Percentiles rank a stretch among this genome's conserved stretches.
phyloP scores from a whole-genome alignment of 2,797 vertebrate genomes.

The Triplophysa yarkandensis region DNA sequence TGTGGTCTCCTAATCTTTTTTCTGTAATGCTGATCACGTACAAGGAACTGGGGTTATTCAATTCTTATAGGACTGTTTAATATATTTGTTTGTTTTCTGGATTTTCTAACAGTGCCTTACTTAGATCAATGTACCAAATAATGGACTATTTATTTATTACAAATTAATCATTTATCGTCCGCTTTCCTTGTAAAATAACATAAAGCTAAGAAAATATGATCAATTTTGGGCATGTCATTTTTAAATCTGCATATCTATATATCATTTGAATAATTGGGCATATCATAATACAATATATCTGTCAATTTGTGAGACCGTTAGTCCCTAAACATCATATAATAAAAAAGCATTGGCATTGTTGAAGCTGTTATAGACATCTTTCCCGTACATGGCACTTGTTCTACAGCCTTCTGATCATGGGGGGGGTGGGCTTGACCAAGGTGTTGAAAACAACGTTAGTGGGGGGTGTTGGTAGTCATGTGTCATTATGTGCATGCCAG shows the following conservation, averaged over 20 bases:
- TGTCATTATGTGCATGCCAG: slow-evolving; percentile 78
- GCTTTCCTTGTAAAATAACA: background rate
- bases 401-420: slow-evolving; percentile 63
- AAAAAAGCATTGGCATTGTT: background rate
- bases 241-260: background rate
- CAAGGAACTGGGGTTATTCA: slow-evolving; percentile 15
- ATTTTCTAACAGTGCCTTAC: slow-evolving; percentile 52
- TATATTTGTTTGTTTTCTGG: slow-evolving; percentile 34
- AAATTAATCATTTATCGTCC: background rate
- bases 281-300: background rate
- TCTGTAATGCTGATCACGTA: slow-evolving; percentile 1
- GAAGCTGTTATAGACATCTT: slow-evolving; percentile 20
- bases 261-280: background rate
- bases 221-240: too few species aligned
- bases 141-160: background rate
- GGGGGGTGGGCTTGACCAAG: slow-evolving; percentile 62
- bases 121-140: background rate
- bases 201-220: background rate
- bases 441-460: slow-evolving; percentile 79
- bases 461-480: slow-evolving; percentile 63
- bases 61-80: slow-evolving; percentile 13
- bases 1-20: background rate
- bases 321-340: background rate
- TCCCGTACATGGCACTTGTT: slow-evolving; percentile 63
- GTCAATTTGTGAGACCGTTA: background rate